Base-by-base conservation (phyloP, 1,140 invertebrate genomes). In the Trichogramma pretiosum region DNA sequence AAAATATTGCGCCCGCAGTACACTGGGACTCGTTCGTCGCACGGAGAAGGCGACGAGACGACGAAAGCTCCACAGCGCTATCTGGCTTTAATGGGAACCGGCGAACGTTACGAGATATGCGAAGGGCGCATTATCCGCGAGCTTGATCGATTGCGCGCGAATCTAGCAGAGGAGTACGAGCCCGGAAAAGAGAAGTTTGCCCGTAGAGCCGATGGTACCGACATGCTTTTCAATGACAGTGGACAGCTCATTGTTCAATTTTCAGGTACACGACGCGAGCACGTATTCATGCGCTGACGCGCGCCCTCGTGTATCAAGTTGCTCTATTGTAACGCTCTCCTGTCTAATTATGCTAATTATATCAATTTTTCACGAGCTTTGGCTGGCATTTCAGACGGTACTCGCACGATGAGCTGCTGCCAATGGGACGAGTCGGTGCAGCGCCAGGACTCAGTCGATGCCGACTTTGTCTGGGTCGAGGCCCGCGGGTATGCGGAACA, bases 161-260 rank as follows among this genome's bases (percentile, higher is more conserved):
- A 67, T 46, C 69, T 65, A 28, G 68, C 65, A 13, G 74, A 70
- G 26, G 70, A 77, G 61, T 75, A 70, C 63, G 66, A 69, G 52
- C 11, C 5, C 24, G 54, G 68, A 26, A 65, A 71, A 45, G 75
- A 77, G 64, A 63, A 74, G 57, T 76, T 73, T 57, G 69, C 66
- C 19, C 64, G 65, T 21, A 66, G 76, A 19, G 73, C 65, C 53
- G 76, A 77, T 59, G 76, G 75, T 17, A 77, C 73, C 19, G 65
- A 64, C 58, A 70, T 59, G 44, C 60, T 53, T 2, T 46, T 40
- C n/a, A 46, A 3, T 4, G 18, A 9, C 10, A 17, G 46, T 19
- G 48, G 18, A 0, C 22, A 46, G 7, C 26, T 50, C 2, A 13
- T 50, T 14, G 30, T 50, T 0, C 9, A 14, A 7, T 50, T 50